Evolutionary conservation across 1,140 invertebrate genomes (phyloP).

Genomic region (Maniola jurtina): DNA sequence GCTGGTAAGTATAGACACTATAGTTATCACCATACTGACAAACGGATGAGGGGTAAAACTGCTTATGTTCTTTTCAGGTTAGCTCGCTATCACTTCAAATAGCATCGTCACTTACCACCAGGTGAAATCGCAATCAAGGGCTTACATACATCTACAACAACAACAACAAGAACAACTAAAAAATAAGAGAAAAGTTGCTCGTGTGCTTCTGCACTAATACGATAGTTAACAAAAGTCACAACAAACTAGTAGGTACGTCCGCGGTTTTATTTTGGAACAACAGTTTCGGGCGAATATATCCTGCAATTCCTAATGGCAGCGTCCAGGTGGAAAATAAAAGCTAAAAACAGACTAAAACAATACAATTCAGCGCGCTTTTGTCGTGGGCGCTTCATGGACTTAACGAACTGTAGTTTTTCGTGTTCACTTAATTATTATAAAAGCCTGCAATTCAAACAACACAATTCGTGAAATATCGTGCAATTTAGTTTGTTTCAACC

Average conservation of each 20-base stretch:
- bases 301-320: too few relatives aligned
- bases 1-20: too few relatives aligned
- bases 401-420: constrained; percentile 5
- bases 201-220: not conserved
- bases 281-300: not conserved
- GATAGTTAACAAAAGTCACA: not conserved
- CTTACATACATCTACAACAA: too few relatives aligned
- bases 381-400: not conserved
- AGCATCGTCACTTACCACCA: too few relatives aligned
- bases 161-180: too few relatives aligned
- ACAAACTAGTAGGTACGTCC: not conserved
- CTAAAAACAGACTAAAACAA: not conserved
- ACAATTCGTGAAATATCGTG: not conserved
- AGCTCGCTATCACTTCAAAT: too few relatives aligned
- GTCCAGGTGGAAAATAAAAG: not conserved
- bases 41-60: too few relatives aligned
- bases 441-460: constrained; percentile 4
- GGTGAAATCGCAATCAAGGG: too few relatives aligned
- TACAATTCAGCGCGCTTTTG: not conserved
- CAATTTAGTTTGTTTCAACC: not conserved
- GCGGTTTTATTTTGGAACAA: not conserved
- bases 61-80: too few relatives aligned
- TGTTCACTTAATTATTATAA: constrained; percentile 10
- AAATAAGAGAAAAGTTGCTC: not conserved
- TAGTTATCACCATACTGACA: too few relatives aligned